These are phyloP conservation scores for Dipodomys merriami DNA, from an alignment of 2,113 vertebrate species.

Conservation along the genomic window DNA sequence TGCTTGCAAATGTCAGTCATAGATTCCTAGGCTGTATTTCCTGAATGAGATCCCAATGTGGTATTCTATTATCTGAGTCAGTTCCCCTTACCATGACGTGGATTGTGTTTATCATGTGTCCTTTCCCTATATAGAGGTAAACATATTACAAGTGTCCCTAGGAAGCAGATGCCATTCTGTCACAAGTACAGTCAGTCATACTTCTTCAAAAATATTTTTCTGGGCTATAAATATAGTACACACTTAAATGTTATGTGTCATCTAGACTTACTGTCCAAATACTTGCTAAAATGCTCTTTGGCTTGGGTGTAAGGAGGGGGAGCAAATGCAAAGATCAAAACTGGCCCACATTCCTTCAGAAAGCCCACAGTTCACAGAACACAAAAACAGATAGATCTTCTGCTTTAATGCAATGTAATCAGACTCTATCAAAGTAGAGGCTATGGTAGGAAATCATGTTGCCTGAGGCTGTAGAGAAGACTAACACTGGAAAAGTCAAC, in stretches of 20 bases:
- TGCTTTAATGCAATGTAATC: background rate
- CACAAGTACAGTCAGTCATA: background rate
- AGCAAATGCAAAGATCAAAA: constrained; percentile 19
- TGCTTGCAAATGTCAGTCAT: constrained; percentile 52
- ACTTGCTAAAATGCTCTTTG: background rate
- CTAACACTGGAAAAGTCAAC: background rate
- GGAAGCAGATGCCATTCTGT: background rate
- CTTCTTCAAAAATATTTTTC: background rate
- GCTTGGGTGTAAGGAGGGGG: background rate
- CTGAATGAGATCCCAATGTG: background rate
- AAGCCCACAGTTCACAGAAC: background rate
- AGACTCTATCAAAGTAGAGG: constrained; percentile 30
- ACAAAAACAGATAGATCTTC: background rate
- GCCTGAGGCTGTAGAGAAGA: constrained; percentile 3
- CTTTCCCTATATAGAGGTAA: background rate
- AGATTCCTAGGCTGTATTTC: constrained; percentile 74
- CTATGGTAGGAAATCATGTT: constrained; percentile 15
- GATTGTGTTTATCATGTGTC: background rate
- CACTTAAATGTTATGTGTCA: background rate
- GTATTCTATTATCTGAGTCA: background rate
- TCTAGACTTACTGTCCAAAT: background rate
- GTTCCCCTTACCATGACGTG: background rate
- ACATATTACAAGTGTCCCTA: background rate
- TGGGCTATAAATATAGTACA: constrained; percentile 2
- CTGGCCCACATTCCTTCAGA: background rate